Percentiles rank a stretch among this genome's conserved stretches.
These are phyloP conservation scores for Notamacropus eugenii DNA, from an alignment of 2,797 vertebrate genomes.

Conservation along the genomic window DNA sequence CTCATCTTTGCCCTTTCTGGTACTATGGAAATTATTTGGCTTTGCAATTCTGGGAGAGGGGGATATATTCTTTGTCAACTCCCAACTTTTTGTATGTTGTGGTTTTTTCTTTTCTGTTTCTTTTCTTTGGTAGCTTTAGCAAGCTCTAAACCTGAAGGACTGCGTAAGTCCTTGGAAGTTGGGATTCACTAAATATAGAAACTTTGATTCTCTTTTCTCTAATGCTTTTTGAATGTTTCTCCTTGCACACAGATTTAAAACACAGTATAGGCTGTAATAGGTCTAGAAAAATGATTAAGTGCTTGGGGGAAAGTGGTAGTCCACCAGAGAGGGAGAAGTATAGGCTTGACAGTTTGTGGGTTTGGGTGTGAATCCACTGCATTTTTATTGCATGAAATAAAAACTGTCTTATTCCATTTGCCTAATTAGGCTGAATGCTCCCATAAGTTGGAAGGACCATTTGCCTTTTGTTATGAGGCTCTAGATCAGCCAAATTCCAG, in stretches of 20 bases:
- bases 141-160: background rate
- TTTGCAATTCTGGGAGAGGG: background rate
- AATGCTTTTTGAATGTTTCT: background rate
- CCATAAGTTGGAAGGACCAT: background rate
- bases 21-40: background rate
- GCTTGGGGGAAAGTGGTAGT: background rate
- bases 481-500: background rate
- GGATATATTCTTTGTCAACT: background rate
- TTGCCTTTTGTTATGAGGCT: constrained; percentile 4
- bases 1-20: background rate
- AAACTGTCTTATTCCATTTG: background rate
- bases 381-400: background rate
- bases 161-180: background rate
- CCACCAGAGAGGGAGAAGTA: background rate
- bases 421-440: background rate
- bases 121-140: background rate
- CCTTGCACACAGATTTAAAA: background rate
- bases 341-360: background rate
- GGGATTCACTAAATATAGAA: background rate
- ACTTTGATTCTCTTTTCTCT: background rate
- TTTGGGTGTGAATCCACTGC: background rate
- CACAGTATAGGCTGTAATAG: background rate
- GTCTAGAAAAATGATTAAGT: background rate
- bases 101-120: background rate
- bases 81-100: background rate